Evolutionary conservation across 2,888 invertebrate species (phyloP).

Genomic region (Tromatobia lineatoria): DNA sequence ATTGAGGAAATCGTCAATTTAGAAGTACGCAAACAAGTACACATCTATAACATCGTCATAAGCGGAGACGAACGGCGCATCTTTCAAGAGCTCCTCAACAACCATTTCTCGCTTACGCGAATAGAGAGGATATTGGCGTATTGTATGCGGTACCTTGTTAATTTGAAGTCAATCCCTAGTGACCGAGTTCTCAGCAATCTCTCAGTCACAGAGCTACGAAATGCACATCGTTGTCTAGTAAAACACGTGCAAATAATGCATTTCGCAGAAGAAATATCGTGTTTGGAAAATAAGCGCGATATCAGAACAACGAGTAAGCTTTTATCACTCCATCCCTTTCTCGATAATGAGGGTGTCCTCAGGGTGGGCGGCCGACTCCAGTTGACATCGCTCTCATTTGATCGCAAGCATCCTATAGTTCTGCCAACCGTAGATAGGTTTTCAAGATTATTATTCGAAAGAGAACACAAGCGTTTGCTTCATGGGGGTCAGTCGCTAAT

Average conservation of each 20-base stretch:
- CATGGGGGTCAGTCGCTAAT: constrained; percentile 65
- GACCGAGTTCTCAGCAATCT: too few species aligned
- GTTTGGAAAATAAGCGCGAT: neutral
- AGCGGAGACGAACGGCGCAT: too few species aligned
- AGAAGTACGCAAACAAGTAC: too few species aligned
- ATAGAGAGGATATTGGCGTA: too few species aligned
- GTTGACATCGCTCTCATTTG: constrained; percentile 32
- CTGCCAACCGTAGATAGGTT: constrained; percentile 36
- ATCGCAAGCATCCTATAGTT: constrained; percentile 45
- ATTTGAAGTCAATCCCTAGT: too few species aligned
- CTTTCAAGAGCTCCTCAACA: too few species aligned
- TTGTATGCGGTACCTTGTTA: too few species aligned
- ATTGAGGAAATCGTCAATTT: too few species aligned
- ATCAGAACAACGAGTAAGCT: constrained; percentile 42
- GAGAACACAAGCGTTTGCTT: constrained; percentile 59
- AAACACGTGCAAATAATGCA: constrained; percentile 1
- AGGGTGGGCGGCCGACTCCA: constrained; percentile 66
- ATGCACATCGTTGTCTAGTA: constrained; percentile 9
- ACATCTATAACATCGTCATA: too few species aligned
- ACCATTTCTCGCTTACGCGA: too few species aligned
- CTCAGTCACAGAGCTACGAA: constrained; percentile 21
- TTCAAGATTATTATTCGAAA: constrained; percentile 58
- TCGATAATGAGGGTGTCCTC: constrained; percentile 53
- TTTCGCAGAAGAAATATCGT: constrained; percentile 44
- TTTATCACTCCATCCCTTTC: constrained; percentile 43